Evolutionary conservation across 2,888 invertebrate species (phyloP), one percentile per base, ranked within the genome.

Genomic region (Trichogramma evanescens): DNA sequence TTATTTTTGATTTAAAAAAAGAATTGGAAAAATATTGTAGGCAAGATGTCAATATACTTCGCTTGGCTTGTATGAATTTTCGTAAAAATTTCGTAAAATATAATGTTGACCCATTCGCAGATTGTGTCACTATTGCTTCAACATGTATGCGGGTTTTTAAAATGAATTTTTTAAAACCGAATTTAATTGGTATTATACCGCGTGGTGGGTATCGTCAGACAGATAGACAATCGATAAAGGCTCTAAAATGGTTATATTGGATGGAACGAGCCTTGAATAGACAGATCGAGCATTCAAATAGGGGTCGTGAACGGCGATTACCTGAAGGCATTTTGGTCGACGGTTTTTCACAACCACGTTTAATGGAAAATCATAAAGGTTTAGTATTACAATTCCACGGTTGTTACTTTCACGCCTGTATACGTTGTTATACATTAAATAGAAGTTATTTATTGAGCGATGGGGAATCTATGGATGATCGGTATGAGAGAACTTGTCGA

Each of bases 171-270:
- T 56, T 72, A 8, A 63, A 69, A 64, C 50, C 63, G 4, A 53
- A 70, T 5, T 67, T 66, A 0, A 71, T 72, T 10, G 71, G 68
- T 8, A 61, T 72, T 3, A 66, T 74, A 6, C 73, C 72, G 0
- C 55, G 50, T 5, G 57, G 54, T 2, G 71, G 72, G 4, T 74
- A 73, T 56, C 54, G 74, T 4, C 50, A 48, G 9, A 51, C 54
- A 6, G 68, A 71, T 51, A 69, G 67, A 3, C 70, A 73, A 51
- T 72, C 70, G 4, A 10, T 5, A 40, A 60, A 56, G 42, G 69
- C 67, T 2, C 1, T 69, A 2, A 44, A 64, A 7, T 70, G 70
- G 70, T 42, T 70, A 8, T 44, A 42, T 6, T 48, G 48, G 48
- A 48, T 55, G 48, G 55, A 55, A 3, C 4, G 44, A 40, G 46